These are phyloP conservation scores for Hyles euphorbiae DNA, from an alignment of 1,140 invertebrate genomes.

Conservation along the genomic window DNA sequence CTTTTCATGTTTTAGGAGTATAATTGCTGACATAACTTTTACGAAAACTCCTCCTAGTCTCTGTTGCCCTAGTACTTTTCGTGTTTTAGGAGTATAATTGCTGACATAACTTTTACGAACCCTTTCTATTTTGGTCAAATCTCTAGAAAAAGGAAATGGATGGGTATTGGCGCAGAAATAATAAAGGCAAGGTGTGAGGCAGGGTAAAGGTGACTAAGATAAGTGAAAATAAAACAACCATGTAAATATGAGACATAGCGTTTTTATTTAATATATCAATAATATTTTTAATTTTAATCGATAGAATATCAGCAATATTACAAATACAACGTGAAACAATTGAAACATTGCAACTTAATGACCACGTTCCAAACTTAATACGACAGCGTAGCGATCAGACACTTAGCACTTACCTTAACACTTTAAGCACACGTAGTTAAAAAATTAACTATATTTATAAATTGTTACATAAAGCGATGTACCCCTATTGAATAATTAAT, in stretches of 20 bases:
- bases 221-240: slow-evolving; percentile 48
- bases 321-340: slow-evolving; percentile 72
- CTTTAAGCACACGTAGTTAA: slow-evolving; percentile 63
- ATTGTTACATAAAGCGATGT: slow-evolving; percentile 25
- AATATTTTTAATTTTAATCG: slow-evolving; percentile 60
- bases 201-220: not conserved
- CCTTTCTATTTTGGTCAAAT: too few species aligned
- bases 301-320: slow-evolving; percentile 73
- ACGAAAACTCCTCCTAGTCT: too few species aligned
- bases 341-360: slow-evolving; percentile 59
- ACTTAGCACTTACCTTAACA: slow-evolving; percentile 42
- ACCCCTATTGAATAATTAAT: slow-evolving; percentile 13
- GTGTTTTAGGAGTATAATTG: too few species aligned
- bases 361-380: slow-evolving; percentile 61
- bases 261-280: slow-evolving; percentile 73
- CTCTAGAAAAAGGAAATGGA: too few species aligned
- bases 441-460: slow-evolving; percentile 55
- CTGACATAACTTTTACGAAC: too few species aligned
- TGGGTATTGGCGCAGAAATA: too few species aligned
- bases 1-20: too few species aligned
- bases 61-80: too few species aligned
- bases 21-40: too few species aligned
- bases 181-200: too few species aligned
- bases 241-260: slow-evolving; percentile 70
- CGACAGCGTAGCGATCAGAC: slow-evolving; percentile 36